Evolutionary conservation across 2,888 invertebrate species (phyloP), one percentile per base, ranked within the genome.

Genomic region (Eupithecia pulchellata): DNA sequence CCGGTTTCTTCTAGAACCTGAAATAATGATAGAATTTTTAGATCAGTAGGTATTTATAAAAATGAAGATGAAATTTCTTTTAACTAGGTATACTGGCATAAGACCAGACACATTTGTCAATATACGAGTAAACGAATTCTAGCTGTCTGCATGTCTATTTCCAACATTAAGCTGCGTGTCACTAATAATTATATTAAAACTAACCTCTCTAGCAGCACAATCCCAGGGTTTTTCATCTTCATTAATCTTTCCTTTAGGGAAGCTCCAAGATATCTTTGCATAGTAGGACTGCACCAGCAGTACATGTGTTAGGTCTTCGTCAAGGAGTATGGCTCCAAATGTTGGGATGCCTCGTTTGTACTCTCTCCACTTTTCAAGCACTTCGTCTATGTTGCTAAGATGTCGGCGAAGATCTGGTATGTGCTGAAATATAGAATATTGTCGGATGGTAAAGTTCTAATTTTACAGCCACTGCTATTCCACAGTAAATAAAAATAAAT

Each of bases 161-260:
- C 17, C 1, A 39, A 4, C 39, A 17, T n/a, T n/a, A 39, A 42
- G n/a, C 17, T n/a, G 8, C 6, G 42, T 42, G 6, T 5, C 6
- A 32, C 32, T n/a, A 14, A 42, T 42, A 42, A 20, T n/a, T n/a
- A 42, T 42, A n/a, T 20, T n/a, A n/a, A n/a, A 20, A n/a, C 42
- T 42, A 42, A 42, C 42, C 42, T 42, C 42, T 42, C 42, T 42
- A 42, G n/a, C n/a, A 42, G 42, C 42, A 42, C 42, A 42, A n/a
- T n/a, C 8, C 42, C 42, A 42, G 8, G 42, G 42, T n/a, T 42
- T 8, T 42, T 42, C 42, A n/a, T n/a, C 42, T 42, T 42, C 42
- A 42, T 42, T 20, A 42, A 42, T 3, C n/a, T 42, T 42, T 42
- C 42, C 42, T 42, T 42, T 42, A n/a, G 42, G 42, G 42, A 42